Percentiles rank a stretch among this genome's conserved stretches.
These are phyloP conservation scores for Muscicapa adusta DNA, from an alignment of 2,113 vertebrate species.

Conservation along the genomic window DNA sequence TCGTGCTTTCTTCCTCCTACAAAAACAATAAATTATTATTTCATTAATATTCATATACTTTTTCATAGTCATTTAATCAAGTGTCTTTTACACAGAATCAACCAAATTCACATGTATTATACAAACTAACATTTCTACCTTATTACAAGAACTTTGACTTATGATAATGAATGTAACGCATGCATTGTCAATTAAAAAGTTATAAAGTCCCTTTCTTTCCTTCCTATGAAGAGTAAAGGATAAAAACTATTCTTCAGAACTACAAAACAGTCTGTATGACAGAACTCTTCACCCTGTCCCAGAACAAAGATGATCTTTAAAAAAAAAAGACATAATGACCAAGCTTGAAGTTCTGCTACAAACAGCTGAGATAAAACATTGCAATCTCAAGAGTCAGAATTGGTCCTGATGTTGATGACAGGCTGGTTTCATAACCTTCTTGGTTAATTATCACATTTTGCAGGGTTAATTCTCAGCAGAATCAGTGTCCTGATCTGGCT, in stretches of 20 bases:
- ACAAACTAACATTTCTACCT: not conserved
- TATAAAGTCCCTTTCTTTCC: not conserved
- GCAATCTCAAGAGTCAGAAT: not conserved
- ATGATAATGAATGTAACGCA: not conserved
- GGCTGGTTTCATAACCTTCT: not conserved
- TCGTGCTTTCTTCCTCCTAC: slow-evolving; percentile 68
- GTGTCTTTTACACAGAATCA: not conserved
- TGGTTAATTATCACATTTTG: not conserved
- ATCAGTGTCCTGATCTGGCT: not conserved
- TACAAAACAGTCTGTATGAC: not conserved
- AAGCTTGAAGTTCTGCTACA: not conserved
- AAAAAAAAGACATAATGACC: not conserved
- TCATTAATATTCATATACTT: not conserved
- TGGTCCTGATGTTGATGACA: not conserved
- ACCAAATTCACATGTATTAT: not conserved
- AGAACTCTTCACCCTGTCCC: not conserved
- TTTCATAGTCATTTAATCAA: not conserved
- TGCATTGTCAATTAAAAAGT: not conserved
- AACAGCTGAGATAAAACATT: not conserved
- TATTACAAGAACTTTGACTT: not conserved
- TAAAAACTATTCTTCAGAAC: not conserved
- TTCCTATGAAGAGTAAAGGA: not conserved
- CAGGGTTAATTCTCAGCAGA: not conserved
- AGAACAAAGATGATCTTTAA: not conserved
- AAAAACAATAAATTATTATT: slow-evolving; percentile 8